phyloP scores from a whole-genome alignment of 2,888 invertebrate species.

The Amphipoea oculea region DNA sequence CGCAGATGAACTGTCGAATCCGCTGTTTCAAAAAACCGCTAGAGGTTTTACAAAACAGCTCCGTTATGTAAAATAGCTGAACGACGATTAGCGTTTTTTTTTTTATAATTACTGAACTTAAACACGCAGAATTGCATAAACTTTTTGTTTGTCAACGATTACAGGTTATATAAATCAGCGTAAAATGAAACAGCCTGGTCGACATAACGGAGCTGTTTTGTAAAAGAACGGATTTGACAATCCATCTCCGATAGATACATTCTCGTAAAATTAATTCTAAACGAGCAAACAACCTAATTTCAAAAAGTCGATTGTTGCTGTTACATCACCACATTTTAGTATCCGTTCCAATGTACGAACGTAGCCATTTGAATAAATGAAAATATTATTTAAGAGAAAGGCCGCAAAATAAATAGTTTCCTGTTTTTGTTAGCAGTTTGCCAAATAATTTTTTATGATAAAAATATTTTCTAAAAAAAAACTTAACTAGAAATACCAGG shows the following conservation, averaged over 20 bases:
- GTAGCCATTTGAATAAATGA: slow-evolving; percentile 10
- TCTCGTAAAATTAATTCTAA: slow-evolving; percentile 21
- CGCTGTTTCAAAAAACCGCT: too few species aligned
- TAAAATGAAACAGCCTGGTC: not conserved
- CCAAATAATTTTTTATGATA: not conserved
- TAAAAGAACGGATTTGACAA: too few species aligned
- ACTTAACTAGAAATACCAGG: not conserved
- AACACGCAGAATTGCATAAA: too few species aligned
- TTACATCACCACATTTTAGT: slow-evolving; percentile 48
- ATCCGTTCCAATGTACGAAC: slow-evolving; percentile 18
- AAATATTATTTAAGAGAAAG: slow-evolving; percentile 24
- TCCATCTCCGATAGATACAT: too few species aligned
- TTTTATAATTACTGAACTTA: too few species aligned
- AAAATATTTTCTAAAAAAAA: too few species aligned
- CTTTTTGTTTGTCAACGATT: too few species aligned
- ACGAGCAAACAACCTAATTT: slow-evolving; percentile 29
- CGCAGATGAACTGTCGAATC: not conserved
- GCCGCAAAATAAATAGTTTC: not conserved
- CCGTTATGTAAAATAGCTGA: too few species aligned
- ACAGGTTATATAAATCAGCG: too few species aligned
- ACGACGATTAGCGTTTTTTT: too few species aligned
- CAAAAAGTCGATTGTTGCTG: slow-evolving; percentile 14
- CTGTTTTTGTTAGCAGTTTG: slow-evolving; percentile 33
- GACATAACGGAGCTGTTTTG: too few species aligned
- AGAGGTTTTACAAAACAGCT: too few species aligned